These are phyloP conservation scores for Caloenas nicobarica DNA, from an alignment of 2,113 vertebrate genomes.

Conservation along the genomic window DNA sequence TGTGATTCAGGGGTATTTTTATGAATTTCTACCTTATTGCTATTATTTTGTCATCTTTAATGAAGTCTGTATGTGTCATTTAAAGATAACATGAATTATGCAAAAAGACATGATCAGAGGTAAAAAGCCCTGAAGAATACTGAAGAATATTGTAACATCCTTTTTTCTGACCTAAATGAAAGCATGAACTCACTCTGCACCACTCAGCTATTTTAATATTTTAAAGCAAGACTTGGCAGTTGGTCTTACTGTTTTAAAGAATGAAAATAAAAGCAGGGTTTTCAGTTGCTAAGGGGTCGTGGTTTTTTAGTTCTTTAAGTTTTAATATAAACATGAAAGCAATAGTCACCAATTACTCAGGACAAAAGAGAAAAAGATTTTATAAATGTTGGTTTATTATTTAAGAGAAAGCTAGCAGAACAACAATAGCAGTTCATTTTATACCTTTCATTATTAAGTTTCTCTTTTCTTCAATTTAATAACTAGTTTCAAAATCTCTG, in stretches of 20 bases:
- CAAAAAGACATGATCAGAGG: background rate
- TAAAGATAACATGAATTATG: background rate
- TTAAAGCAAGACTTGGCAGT: background rate
- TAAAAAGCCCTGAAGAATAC: background rate
- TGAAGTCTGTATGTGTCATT: background rate
- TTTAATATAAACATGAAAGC: background rate
- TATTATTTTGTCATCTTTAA: background rate
- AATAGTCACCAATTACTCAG: background rate
- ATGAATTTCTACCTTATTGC: background rate
- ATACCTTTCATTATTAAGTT: background rate
- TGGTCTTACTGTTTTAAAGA: background rate
- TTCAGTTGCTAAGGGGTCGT: rapidly evolving
- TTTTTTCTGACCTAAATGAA: background rate
- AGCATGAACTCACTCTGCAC: background rate
- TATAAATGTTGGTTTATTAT: background rate
- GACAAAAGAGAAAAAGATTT: background rate
- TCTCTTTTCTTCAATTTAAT: background rate
- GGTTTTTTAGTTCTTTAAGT: background rate
- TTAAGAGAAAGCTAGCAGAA: background rate
- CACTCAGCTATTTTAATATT: background rate
- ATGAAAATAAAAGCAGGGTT: background rate
- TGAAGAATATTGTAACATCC: background rate
- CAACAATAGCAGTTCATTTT: background rate
- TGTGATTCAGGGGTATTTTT: background rate
- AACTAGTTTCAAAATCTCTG: background rate